Evolutionary conservation across 2,113 vertebrate species (phyloP), one percentile per base, ranked within the genome.

Genomic region (Uria lomvia): DNA sequence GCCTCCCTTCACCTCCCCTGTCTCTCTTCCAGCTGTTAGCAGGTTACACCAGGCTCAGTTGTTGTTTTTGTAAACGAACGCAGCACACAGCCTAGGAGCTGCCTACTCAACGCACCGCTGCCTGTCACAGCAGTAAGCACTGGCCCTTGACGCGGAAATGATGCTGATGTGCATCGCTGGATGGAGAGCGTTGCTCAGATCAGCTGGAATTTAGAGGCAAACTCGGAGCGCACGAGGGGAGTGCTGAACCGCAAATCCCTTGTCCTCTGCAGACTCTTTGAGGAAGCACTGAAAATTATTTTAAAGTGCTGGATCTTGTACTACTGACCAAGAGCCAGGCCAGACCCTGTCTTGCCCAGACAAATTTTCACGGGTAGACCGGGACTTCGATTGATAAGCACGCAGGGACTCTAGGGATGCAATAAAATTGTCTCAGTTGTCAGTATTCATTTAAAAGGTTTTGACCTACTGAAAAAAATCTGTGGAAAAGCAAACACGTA

Each of bases 141-240:
- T 10, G 36, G 30, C 15, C 29, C 55, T 62, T 23, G 70, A 4
- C 0, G 3, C n/a, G 59, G 70, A 58, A 38, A 19, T 0, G 19
- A 16, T 26, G 63, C 26, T 32, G 67, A 23, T 42, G 5, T 2
- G 42, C 21, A 8, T 52, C 0, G 1, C 38, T 23, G 74, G 12
- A 8, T 8, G 7, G 8, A n/a, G 22, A 36, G n/a, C 0, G 0
- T 8, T 34, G 42, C 4, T 11, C 0, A 0, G 23, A 42, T 60
- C 38, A 12, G 10, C 27, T 62, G 59, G 40, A 66, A 59, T 50
- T 63, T 17, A n/a, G 40, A 68, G 58, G 12, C 4, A 12, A 5
- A 5, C 23, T 27, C 1, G 1, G 63, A 50, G 24, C 0, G 3
- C 3, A 0, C 32, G 12, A 1, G 4, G 5, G 49, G 19, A 60